phyloP scores from a whole-genome alignment of 2,797 vertebrate genomes.

The Scolopax bukidnonensis region DNA sequence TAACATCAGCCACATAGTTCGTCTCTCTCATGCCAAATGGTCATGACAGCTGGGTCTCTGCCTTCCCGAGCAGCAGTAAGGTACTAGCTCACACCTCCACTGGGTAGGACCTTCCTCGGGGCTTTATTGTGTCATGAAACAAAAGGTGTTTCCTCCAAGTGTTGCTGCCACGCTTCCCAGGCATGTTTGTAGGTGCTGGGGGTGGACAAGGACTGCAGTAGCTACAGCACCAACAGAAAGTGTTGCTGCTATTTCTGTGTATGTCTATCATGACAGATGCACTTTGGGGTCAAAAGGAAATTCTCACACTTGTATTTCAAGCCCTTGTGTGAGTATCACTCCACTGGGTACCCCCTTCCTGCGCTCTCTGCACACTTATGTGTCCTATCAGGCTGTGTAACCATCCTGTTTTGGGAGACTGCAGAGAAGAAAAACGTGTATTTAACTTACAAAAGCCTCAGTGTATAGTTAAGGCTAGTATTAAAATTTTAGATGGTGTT shows the following conservation, averaged over 20 bases:
- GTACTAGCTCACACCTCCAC: background rate
- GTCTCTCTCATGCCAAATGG: background rate
- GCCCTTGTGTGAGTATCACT: background rate
- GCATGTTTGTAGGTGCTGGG: background rate
- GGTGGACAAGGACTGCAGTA: background rate
- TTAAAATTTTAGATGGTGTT: background rate
- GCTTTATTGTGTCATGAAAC: background rate
- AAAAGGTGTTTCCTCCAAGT: conserved; percentile 19
- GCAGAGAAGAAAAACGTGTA: background rate
- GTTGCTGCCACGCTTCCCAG: background rate
- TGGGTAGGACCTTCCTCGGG: background rate
- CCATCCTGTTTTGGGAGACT: background rate
- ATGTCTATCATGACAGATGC: background rate
- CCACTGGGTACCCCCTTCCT: background rate
- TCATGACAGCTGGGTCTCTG: background rate
- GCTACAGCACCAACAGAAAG: background rate
- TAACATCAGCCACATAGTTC: background rate
- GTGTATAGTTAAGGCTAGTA: background rate
- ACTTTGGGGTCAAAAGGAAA: background rate
- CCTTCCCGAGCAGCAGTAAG: background rate
- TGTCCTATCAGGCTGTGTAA: accelerated
- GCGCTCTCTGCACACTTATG: background rate
- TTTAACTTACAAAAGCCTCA: background rate
- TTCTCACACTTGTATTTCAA: background rate
- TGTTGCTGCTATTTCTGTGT: conserved; percentile 14